These are phyloP conservation scores for Protobothrops flavoviridis DNA, from an alignment of 2,113 vertebrate species.

Conservation along the genomic window DNA sequence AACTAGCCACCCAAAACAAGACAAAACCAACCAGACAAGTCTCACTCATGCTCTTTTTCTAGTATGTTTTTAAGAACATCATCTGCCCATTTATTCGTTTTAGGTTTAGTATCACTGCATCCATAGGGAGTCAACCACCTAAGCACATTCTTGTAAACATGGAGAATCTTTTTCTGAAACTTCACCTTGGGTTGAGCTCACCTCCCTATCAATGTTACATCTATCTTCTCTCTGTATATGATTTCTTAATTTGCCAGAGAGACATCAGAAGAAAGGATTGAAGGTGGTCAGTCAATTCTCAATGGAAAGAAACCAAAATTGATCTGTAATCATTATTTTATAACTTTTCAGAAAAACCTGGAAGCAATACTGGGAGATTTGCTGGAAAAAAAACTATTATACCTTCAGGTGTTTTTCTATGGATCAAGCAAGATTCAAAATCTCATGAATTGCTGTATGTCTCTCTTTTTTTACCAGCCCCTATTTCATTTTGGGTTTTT, in stretches of 20 bases:
- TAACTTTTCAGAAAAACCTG: neutral
- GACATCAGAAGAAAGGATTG: neutral
- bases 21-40: neutral
- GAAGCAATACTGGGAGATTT: neutral
- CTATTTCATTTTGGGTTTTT: slow-evolving; percentile 58
- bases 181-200: neutral
- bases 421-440: neutral
- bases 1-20: neutral
- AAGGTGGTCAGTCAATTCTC: neutral
- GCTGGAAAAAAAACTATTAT: neutral
- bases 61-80: neutral
- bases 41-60: neutral
- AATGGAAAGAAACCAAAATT: neutral
- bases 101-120: neutral
- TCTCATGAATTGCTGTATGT: neutral
- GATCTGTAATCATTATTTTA: neutral
- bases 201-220: neutral
- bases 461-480: neutral
- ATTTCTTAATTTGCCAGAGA: neutral
- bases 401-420: neutral
- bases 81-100: neutral
- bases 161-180: neutral
- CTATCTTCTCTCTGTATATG: neutral
- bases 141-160: neutral
- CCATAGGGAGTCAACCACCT: neutral